Evolutionary conservation across 2,113 vertebrate species (phyloP).

Genomic region (Myrmophylax atrothorax): DNA sequence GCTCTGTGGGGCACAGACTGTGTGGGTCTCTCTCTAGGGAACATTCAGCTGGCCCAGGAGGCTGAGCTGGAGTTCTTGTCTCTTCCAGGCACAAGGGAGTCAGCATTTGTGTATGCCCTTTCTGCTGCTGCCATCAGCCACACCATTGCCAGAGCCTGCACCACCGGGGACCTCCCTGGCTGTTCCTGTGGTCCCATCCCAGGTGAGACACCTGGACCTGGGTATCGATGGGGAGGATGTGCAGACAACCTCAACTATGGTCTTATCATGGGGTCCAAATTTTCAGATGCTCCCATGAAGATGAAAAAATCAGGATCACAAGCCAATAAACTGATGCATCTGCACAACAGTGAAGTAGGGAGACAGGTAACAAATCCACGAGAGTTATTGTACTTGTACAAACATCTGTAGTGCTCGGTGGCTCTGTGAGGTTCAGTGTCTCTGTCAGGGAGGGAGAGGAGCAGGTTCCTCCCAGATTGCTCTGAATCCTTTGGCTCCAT

Average conservation of each 20-base stretch:
- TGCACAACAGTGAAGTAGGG: conserved; percentile 99
- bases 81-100: conserved; percentile 90
- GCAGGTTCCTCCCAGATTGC: not conserved
- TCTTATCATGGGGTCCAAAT: conserved; percentile 96
- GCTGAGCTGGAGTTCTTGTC: not conserved
- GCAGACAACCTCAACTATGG: conserved; percentile 98
- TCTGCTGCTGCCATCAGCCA: conserved; percentile 96
- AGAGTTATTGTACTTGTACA: conserved; percentile 65
- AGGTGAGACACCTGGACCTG: conserved; percentile 90
- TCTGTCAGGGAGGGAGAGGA: not conserved
- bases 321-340: conserved; percentile 99
- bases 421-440: conserved; percentile 6
- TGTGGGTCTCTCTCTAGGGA: not conserved
- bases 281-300: conserved; percentile 98
- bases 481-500: not conserved
- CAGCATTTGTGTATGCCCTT: conserved; percentile 94
- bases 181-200: conserved; percentile 95
- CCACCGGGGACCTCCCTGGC: conserved; percentile 90
- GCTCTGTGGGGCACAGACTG: not conserved
- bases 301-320: conserved; percentile 95
- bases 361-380: conserved; percentile 88
- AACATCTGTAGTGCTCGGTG: conserved; percentile 45
- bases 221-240: conserved; percentile 98
- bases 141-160: conserved; percentile 94
- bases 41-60: not conserved